Evolutionary conservation across 2,113 vertebrate genomes (phyloP), one percentile per base, ranked within the genome.

Genomic region (Thunnus thynnus): DNA sequence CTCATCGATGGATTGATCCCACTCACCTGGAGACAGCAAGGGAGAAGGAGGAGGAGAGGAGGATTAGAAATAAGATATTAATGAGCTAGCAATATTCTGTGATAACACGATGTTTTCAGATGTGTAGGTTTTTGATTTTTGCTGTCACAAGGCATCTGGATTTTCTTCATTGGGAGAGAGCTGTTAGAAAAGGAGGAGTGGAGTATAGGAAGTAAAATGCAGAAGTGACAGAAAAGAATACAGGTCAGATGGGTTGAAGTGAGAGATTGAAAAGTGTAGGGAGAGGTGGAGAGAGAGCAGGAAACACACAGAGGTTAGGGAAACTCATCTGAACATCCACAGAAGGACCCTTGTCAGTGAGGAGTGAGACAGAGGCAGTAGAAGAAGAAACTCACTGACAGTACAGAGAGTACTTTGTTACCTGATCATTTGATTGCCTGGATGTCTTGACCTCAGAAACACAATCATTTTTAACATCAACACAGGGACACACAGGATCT

Each of bases 1-100:
- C 89, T 91, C 86, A 77, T 65, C 3, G 89, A 85, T 0, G 72
- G 11, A 7, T 92, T 93, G 81, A 93, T 90, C 20, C 93, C 84
- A 1, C 90, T 91, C 61, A 93, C 91, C 93, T 94, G 84, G 13
- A 80, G 22, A 78, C 41, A 61, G 16, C 0, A 2, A 58, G 55
- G 25, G 25, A 16, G 14, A 18, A 56, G 1, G 50, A 17, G 12
- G 17, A 12, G 8, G 5, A 18, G 50, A 4, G 17, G 30, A 70
- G 47, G 57, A 20, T 64, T 47, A 80, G 27, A 51, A 63, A 56
- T 17, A 11, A n/a, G 27, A 57, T 16, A 13, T 70, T 5, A 48
- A 32, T 63, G 18, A 61, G 14, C 7, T 2, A 0, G 3, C 10
- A 27, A 25, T 62, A 66, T 8, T 10, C 9, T 44, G 25, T 32